Evolutionary conservation across 1,140 invertebrate genomes (phyloP), one percentile per base, ranked within the genome.

Genomic region (Drosophila nikananu): DNA sequence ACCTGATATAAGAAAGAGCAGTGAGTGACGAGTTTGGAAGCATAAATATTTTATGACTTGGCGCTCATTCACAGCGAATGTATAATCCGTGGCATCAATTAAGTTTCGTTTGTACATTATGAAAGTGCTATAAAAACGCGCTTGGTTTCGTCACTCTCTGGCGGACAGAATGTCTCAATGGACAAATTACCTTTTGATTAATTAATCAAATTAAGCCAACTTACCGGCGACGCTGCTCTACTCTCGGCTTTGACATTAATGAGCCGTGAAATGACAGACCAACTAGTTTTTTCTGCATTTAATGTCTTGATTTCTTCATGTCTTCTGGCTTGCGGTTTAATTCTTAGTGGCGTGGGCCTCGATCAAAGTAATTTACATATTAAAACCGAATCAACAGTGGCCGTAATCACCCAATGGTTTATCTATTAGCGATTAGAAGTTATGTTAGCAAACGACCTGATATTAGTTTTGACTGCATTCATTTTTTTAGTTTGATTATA

Each of bases 221-320:
- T 49, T 54, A 57, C 49, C n/a, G 49, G n/a, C 80, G 52, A 48
- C 30, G 30, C 63, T 49, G 63, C 32, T 55, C 51, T 42, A 52
- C 77, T 67, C 67, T 77, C 27, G 66, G 44, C 57, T 65, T 41
- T 48, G 65, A 77, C 84, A 68, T 89, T 78, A 89, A 87, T 83
- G 84, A 81, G 84, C 60, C 84, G 49, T 77, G 70, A 89, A 87
- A 80, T 62, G 58, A 77, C 72, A 72, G 66, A 35, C 62, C 37
- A 80, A 87, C 83, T 63, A 89, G 83, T 87, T 87, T 77, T 70
- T 71, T 19, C 27, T 46, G 49, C 46, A 54, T 54, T 52, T 21
- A 52, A 68, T 51, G n/a, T 19, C 3, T 62, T 66, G 44, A 32
- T 64, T 61, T 66, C 57, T 62, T 51, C 5, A 63, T 48, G 60